Percentiles rank a stretch among this genome's conserved stretches.
These are phyloP conservation scores for Caranx melampygus DNA, from an alignment of 2,113 vertebrate species.

Conservation along the genomic window DNA sequence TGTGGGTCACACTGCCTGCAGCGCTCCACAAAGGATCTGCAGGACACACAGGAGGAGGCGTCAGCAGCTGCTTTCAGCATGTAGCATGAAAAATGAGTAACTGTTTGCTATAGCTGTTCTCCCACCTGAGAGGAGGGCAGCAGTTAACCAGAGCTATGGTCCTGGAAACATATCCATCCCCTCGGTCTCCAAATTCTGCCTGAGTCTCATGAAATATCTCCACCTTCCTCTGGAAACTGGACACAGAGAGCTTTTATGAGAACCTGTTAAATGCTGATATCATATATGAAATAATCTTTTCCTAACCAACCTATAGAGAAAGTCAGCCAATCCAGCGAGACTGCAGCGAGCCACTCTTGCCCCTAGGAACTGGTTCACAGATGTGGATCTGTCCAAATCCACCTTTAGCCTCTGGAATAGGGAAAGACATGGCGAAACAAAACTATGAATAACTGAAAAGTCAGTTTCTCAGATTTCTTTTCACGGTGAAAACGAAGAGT, in stretches of 20 bases:
- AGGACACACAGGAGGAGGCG: conserved; percentile 23
- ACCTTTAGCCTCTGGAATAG: conserved; percentile 87
- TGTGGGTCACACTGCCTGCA: conserved; percentile 87
- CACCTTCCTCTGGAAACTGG: conserved; percentile 91
- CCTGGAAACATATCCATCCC: conserved; percentile 83
- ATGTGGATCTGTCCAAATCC: conserved; percentile 89
- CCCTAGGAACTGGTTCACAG: conserved; percentile 89
- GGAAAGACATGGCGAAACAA: neutral
- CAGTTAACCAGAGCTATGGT: conserved; percentile 91
- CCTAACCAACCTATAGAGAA: conserved; percentile 87
- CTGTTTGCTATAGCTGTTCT: neutral
- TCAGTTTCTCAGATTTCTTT: neutral
- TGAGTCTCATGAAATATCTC: conserved; percentile 89
- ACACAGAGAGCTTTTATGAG: conserved; percentile 14
- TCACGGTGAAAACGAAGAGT: neutral
- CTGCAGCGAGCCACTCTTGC: conserved; percentile 89
- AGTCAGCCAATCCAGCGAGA: conserved; percentile 88
- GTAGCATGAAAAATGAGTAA: neutral
- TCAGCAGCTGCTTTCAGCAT: neutral
- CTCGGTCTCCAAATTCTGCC: conserved; percentile 80
- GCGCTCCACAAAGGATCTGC: conserved; percentile 87
- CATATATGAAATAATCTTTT: neutral
- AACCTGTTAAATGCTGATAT: neutral
- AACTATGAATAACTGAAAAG: neutral
- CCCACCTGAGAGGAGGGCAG: conserved; percentile 88